phyloP scores from a whole-genome alignment of 1,140 invertebrate genomes.

The Augochlora pura region DNA sequence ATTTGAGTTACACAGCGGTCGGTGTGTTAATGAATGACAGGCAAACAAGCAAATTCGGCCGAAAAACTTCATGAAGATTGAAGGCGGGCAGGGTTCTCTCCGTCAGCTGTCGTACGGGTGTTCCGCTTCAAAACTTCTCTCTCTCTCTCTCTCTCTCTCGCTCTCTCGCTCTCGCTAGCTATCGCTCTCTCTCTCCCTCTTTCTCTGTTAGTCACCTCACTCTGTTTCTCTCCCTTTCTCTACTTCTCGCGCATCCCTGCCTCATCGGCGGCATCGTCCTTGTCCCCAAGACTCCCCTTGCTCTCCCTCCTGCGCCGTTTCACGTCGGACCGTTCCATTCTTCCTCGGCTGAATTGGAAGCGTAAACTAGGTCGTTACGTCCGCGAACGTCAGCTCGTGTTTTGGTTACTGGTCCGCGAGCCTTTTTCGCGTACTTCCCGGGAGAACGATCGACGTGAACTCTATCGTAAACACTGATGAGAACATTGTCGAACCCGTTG shows the following conservation, averaged over 20 bases:
- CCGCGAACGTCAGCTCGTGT: slow-evolving; percentile 7
- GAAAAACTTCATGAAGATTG: not conserved
- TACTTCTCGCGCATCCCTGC: slow-evolving; percentile 11
- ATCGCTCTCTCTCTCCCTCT: not conserved
- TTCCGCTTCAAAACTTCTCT: slow-evolving; percentile 25
- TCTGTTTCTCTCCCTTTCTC: not conserved
- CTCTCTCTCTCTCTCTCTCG: not conserved
- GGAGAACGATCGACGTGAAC: too few relatives aligned
- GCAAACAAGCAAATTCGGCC: not conserved
- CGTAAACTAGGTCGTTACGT: slow-evolving; percentile 38
- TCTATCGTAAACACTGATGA: too few relatives aligned
- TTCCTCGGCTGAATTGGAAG: not conserved
- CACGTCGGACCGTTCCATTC: not conserved
- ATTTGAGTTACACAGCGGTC: too few relatives aligned
- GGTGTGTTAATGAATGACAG: too few relatives aligned
- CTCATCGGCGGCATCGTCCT: not conserved
- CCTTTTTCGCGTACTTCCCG: too few relatives aligned
- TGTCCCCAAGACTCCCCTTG: slow-evolving; percentile 2
- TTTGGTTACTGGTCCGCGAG: not conserved
- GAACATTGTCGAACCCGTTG: too few relatives aligned
- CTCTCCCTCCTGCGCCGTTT: not conserved
- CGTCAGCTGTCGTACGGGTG: slow-evolving; percentile 58
- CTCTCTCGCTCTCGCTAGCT: not conserved
- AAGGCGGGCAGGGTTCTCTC: not conserved
- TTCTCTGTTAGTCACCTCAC: too few relatives aligned